A percentile compares a stretch with the other conserved stretches of the same genome.
phyloP scores from a whole-genome alignment of 2,113 vertebrate species.

The Manacus vitellinus region DNA sequence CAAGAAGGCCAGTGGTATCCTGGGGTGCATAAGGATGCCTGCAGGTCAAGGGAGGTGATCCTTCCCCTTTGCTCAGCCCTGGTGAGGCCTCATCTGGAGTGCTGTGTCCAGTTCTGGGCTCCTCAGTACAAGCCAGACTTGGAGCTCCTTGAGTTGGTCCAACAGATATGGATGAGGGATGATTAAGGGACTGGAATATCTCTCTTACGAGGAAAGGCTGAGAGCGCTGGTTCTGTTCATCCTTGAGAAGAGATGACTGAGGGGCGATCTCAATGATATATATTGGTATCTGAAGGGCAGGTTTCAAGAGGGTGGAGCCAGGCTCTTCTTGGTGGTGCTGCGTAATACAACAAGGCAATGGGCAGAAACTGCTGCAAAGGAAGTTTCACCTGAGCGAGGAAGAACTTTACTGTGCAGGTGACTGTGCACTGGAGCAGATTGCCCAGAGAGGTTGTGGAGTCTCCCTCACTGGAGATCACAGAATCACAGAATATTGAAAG shows the following conservation, averaged over 20 bases:
- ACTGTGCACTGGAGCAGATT: neutral
- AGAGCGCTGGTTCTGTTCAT: accelerated
- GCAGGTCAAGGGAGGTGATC: neutral
- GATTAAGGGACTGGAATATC: neutral
- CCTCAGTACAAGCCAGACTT: neutral
- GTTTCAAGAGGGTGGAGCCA: neutral
- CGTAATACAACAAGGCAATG: neutral
- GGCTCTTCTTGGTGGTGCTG: accelerated
- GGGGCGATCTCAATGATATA: accelerated
- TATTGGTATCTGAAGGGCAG: neutral
- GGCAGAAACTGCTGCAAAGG: neutral
- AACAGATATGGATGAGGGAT: neutral
- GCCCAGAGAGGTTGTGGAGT: neutral
- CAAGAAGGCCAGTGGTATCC: neutral
- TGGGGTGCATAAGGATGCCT: too few relatives aligned
- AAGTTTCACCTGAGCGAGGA: neutral
- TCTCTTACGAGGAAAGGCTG: neutral
- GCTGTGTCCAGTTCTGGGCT: neutral
- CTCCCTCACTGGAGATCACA: neutral
- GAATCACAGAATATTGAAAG: neutral
- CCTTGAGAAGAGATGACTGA: neutral
- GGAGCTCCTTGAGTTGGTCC: neutral
- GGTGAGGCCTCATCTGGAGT: neutral
- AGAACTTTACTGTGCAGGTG: neutral
- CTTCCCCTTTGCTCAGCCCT: accelerated